phyloP scores from a whole-genome alignment of 2,888 invertebrate genomes.

The Brenthis ino region DNA sequence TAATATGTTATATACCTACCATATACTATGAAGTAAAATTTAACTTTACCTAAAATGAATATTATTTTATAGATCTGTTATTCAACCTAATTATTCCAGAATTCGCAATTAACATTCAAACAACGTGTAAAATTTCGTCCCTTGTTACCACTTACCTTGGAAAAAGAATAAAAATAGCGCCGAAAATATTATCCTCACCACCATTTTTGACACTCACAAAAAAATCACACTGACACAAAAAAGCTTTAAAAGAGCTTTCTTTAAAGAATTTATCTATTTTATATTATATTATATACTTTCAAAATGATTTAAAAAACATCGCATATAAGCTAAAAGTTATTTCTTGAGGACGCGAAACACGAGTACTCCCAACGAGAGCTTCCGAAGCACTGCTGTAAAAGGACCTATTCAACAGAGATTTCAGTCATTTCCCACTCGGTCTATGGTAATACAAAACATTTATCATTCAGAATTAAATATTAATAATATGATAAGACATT shows the following conservation, averaged over 20 bases:
- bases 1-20: no score
- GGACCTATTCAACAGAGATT: constrained; percentile 6
- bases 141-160: constrained; percentile 58
- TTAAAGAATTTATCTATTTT: not conserved
- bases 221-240: constrained; percentile 1
- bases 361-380: constrained; percentile 7
- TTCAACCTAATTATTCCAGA: not conserved
- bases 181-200: constrained; percentile 53
- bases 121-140: not conserved
- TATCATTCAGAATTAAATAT: not conserved
- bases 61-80: no score
- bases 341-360: constrained; percentile 2
- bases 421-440: not conserved
- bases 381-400: constrained; percentile 1
- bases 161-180: constrained; percentile 60
- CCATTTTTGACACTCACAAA: constrained; percentile 51
- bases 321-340: constrained; percentile 2
- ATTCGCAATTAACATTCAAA: not conserved
- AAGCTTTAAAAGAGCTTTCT: not conserved
- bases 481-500: not conserved
- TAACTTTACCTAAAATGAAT: no score
- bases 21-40: no score
- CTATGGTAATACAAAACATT: not conserved
- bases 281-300: not conserved
- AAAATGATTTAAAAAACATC: constrained; percentile 29